phyloP scores from a whole-genome alignment of 2,113 vertebrate species.

The Macrotus californicus region DNA sequence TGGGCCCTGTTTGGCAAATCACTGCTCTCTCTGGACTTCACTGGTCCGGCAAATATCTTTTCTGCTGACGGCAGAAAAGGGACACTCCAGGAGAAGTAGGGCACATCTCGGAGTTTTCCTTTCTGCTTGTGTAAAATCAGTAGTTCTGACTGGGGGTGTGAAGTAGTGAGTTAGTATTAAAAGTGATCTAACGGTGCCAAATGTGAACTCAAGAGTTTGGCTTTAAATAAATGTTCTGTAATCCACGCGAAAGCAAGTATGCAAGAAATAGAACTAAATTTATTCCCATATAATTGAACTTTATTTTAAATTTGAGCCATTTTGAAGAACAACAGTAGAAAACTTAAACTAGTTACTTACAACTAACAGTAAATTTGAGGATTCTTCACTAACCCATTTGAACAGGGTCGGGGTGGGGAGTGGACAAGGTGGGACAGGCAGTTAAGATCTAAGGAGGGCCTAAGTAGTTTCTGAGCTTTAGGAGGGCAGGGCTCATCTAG shows the following conservation, averaged over 20 bases:
- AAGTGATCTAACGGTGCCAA: background rate
- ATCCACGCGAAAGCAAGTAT: background rate
- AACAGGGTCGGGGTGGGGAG: background rate
- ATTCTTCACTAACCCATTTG: background rate
- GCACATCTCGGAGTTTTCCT: background rate
- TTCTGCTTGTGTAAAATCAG: background rate
- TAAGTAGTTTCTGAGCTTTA: background rate
- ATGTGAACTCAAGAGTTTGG: background rate
- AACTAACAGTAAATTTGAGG: background rate
- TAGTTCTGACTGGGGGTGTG: background rate
- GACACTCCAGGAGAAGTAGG: background rate
- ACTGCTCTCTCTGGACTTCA: background rate
- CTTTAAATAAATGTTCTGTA: background rate
- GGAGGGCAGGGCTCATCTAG: background rate
- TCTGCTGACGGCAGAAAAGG: conserved; percentile 4
- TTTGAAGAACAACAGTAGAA: background rate
- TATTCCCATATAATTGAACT: background rate
- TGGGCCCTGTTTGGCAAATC: conserved; percentile 35
- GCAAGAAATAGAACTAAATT: background rate
- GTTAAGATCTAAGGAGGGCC: too few species aligned
- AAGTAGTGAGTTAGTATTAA: background rate
- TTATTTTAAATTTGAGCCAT: background rate
- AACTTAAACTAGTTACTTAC: background rate
- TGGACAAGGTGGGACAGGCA: too few species aligned
- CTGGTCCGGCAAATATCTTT: conserved; percentile 24